Base-by-base conservation (phyloP, 2,888 invertebrate species). In the Nowickia ferox region DNA sequence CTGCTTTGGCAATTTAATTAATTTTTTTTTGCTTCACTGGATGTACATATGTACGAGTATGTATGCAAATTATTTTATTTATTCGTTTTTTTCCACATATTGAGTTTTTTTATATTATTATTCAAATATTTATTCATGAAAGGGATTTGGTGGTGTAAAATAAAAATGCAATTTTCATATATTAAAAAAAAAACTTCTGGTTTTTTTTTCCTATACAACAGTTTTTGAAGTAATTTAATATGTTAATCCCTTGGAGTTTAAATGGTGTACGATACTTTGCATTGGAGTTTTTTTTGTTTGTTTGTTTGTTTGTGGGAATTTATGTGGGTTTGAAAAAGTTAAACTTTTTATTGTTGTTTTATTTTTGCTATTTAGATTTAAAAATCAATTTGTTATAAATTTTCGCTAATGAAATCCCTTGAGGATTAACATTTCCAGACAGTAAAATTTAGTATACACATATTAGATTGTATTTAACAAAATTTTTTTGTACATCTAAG, bases 341-440 rank as follows among this genome's bases (percentile, higher is more conserved):
- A 13, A 63, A 63, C 38, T 85, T 75, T 75, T 66, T 72, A 42
- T 82, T 69, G 55, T 42, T 74, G 17, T 68, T 78, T 84, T 42
- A 22, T 51, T 61, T 69, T 69, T 72, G 53, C 42, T 44, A 65
- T 84, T 71, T 86, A 68, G 86, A 79, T 63, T 86, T 80, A 15
- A 76, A 79, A 86, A 86, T 86, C 76, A 86, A 86, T 83, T 83
- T 86, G 76, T 71, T 85, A 69, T 85, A 85, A 82, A 85, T 82
- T 74, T 82, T 82, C 63, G 51, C 78, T 75, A 82, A 86, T 79
- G 71, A 82, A 82, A 85, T 78, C 85, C 74, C 61, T 44, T 75
- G 68, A 69, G 77, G 59, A 75, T 78, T 74, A 55, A 38, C 13
- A 65, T 63, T 74, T 82, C 75, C 69, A 82, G 82, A 68, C 82